A percentile compares a stretch with the other conserved stretches of the same genome.
phyloP scores from a whole-genome alignment of 2,797 vertebrate genomes.

The Manis pentadactyla region DNA sequence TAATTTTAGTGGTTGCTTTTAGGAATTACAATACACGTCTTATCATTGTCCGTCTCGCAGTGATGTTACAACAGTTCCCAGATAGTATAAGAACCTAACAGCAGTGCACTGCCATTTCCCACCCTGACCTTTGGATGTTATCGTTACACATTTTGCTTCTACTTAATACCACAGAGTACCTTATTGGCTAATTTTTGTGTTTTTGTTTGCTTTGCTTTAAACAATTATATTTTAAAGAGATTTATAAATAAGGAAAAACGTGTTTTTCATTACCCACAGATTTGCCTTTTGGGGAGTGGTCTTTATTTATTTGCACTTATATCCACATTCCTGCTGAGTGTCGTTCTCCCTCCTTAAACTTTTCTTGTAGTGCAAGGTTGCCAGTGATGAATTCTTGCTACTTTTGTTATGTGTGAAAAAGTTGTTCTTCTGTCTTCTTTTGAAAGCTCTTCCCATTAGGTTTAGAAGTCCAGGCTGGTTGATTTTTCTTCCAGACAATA shows the following conservation, averaged over 20 bases:
- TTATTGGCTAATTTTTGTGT: not conserved
- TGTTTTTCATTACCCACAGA: not conserved
- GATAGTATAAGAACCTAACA: fast-evolving
- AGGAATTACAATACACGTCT: not conserved
- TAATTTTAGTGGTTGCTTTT: not conserved
- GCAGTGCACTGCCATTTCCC: no score
- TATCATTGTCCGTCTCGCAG: fast-evolving
- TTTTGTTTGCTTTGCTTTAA: not conserved
- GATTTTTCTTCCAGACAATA: not conserved
- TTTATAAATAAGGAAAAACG: not conserved
- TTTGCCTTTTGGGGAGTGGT: not conserved
- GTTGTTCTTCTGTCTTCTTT: not conserved
- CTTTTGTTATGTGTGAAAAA: no score
- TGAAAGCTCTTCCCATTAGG: not conserved
- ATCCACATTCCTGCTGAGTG: not conserved
- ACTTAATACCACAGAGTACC: not conserved
- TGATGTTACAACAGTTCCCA: not conserved
- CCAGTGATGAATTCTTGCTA: not conserved
- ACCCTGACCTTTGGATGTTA: no score
- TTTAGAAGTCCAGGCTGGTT: not conserved
- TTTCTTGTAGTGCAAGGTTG: not conserved
- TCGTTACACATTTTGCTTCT: not conserved
- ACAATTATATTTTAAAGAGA: not conserved
- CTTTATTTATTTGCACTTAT: not conserved
- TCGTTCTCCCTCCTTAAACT: not conserved